Percentiles rank a stretch among this genome's conserved stretches.
Conservation (phyloP, 92 coral and sea anemone genomes). For the Virgularia gustaviana region DNA sequence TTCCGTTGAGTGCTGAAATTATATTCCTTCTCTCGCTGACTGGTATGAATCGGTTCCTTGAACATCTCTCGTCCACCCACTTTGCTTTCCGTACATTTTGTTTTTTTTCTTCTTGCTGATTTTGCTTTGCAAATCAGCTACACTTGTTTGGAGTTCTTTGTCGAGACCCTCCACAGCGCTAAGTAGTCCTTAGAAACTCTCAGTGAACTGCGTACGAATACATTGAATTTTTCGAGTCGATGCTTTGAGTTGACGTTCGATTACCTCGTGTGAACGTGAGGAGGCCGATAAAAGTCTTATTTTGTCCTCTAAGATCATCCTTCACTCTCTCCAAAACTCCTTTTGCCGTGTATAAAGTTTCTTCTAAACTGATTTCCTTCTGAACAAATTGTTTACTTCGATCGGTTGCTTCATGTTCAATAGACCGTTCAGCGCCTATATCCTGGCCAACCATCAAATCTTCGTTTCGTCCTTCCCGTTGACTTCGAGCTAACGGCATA, state of each 20-base stretch:
- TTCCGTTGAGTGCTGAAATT: not conserved
- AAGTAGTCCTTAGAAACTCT: not conserved
- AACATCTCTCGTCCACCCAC: too few species aligned
- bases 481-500: not conserved
- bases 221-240: not conserved
- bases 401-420: not conserved
- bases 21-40: too few species aligned
- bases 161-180: conserved; percentile 13
- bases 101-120: not conserved
- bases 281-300: not conserved
- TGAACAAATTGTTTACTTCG: too few species aligned
- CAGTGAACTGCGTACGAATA: not conserved
- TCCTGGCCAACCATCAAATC: too few species aligned
- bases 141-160: not conserved
- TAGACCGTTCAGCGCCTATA: not conserved
- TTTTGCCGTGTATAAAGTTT: not conserved
- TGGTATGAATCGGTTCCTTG: too few species aligned
- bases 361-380: not conserved
- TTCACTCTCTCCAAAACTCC: not conserved
- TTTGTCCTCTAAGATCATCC: not conserved
- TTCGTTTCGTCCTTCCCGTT: not conserved
- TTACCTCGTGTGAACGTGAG: not conserved
- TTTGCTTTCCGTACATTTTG: not conserved
- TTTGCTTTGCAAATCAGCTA: conserved; percentile 13
- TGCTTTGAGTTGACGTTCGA: not conserved